Evolutionary conservation across 2,888 invertebrate species (phyloP).

Genomic region (Spodoptera exigua): DNA sequence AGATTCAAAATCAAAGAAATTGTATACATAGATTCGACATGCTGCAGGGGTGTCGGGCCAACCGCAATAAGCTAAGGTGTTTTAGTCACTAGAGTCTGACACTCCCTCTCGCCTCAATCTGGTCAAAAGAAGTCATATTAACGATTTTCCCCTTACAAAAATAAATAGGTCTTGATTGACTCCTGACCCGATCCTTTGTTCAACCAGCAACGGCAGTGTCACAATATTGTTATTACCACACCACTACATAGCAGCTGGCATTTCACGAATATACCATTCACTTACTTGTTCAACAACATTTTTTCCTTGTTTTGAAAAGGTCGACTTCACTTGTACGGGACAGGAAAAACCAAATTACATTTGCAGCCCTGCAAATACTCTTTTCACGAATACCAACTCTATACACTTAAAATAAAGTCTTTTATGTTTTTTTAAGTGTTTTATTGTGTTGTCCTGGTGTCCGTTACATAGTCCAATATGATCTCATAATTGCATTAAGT

Average conservation of each 20-base stretch:
- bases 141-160: too few relatives aligned
- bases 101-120: too few relatives aligned
- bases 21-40: too few relatives aligned
- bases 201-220: slow-evolving; percentile 64
- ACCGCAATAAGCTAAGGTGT: too few relatives aligned
- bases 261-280: slow-evolving; percentile 72
- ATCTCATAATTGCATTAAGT: slow-evolving; percentile 78
- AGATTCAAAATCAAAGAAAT: too few relatives aligned
- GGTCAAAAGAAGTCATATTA: too few relatives aligned
- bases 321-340: slow-evolving; percentile 66
- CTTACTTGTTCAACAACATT: slow-evolving; percentile 66
- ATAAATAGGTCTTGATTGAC: slow-evolving; percentile 47
- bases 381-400: slow-evolving; percentile 20
- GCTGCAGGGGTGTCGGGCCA: too few relatives aligned
- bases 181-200: slow-evolving; percentile 48
- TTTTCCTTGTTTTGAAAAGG: slow-evolving; percentile 76
- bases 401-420: background rate
- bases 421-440: background rate
- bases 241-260: slow-evolving; percentile 73
- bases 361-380: background rate
- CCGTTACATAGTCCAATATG: slow-evolving; percentile 64
- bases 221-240: slow-evolving; percentile 65
- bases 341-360: slow-evolving; percentile 37
- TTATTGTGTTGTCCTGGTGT: slow-evolving; percentile 43
- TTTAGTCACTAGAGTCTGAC: too few relatives aligned